Conservation (phyloP, 2,797 vertebrate species). For the Acipenser ruthenus region DNA sequence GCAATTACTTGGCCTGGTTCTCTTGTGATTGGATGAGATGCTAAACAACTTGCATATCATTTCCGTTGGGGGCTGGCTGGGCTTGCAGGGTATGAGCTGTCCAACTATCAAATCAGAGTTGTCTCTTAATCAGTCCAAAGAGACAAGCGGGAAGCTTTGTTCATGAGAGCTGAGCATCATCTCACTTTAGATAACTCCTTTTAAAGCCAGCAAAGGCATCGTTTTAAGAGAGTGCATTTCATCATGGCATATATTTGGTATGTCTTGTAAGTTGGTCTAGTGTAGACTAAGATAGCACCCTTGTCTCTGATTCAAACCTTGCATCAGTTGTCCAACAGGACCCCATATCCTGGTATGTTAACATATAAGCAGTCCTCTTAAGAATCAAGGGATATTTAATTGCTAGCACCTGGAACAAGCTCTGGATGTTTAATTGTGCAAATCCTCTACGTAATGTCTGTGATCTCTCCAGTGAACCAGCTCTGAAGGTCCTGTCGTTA, state of each 20-base stretch:
- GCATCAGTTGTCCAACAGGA: slow-evolving; percentile 11
- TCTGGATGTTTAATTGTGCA: slow-evolving; percentile 45
- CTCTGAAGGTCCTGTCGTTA: slow-evolving; percentile 47
- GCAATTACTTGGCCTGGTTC: no score
- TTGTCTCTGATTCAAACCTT: slow-evolving; percentile 31
- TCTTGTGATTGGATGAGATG: no score
- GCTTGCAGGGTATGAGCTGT: background rate
- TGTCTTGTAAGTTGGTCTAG: slow-evolving; percentile 17
- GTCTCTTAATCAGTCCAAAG: background rate
- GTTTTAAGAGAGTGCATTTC: slow-evolving; percentile 34
- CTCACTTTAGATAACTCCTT: slow-evolving; percentile 23
- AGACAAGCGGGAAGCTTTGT: slow-evolving; percentile 16
- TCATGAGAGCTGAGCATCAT: slow-evolving; percentile 25
- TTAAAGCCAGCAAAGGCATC: slow-evolving; percentile 8
- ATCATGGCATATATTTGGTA: slow-evolving; percentile 34
- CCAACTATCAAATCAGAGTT: no score
- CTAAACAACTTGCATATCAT: no score
- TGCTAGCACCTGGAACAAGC: slow-evolving; percentile 44
- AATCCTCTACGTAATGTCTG: slow-evolving; percentile 50
- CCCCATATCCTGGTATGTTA: slow-evolving; percentile 21
- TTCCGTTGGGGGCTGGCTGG: no score
- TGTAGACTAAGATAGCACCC: slow-evolving; percentile 15
- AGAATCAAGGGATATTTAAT: slow-evolving; percentile 36
- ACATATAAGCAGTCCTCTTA: slow-evolving; percentile 20
- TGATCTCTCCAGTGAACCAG: slow-evolving; percentile 41